Base-by-base conservation (phyloP, 1,140 invertebrate species). In the Tetramorium simillimum region DNA sequence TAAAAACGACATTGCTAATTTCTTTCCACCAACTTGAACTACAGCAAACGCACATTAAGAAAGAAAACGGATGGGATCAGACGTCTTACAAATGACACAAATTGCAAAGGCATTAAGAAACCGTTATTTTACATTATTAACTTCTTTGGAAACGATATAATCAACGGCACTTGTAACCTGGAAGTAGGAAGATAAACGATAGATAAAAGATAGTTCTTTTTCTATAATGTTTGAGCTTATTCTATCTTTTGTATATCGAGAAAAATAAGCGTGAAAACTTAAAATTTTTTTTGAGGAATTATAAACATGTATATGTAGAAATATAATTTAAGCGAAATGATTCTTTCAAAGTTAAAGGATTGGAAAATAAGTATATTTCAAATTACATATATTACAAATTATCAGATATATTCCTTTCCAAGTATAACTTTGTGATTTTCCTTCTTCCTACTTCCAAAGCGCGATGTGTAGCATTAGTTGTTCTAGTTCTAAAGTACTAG, bases 1-100 rank as follows among this genome's bases (percentile, higher is more conserved):
- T 82, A 24, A 78, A 16, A 89, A 77, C 43, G 69, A 33, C 51
- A 58, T 84, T 78, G 51, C 16, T 53, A 84, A 56, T 7, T 53
- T 53, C 49, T 65, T 88, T 91, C 90, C 90, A 91, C 90, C 90
- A 90, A 88, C 90, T 91, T 88, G 90, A 91, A 91, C 89, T 90
- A 86, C 89, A 86, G 90, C 89, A 90, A 90, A 90, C 89, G 84
- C 67, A 58, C 46, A 33, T 88, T 67, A 21, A 88, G 62, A 65
- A 85, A 85, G 77, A 37, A 43, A 82, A 84, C 21, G 49, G 75
- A 73, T 56, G 18, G 18, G 14, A 51, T 53, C 81, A 76, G 53
- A 88, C 2, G 7, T 72, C 37, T 51, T 73, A 40, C 62, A 53
- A 51, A 63, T 84, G 75, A 85, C 60, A 70, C 53, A 73, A 75